Percentiles rank a stretch among this genome's conserved stretches.
Evolutionary conservation across 2,797 vertebrate species (phyloP).

Genomic region (Brotula barbata): DNA sequence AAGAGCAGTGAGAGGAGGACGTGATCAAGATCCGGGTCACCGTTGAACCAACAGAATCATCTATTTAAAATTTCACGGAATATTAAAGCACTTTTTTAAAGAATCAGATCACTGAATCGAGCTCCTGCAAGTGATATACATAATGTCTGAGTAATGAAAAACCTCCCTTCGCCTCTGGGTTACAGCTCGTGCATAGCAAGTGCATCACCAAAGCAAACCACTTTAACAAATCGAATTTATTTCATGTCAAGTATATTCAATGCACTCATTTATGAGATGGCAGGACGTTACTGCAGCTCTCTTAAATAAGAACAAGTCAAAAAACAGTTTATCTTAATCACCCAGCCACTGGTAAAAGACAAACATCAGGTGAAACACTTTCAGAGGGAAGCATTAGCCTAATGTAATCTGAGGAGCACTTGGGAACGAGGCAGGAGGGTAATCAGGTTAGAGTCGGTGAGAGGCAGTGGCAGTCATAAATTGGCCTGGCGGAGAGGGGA

Average conservation of each 20-base stretch:
- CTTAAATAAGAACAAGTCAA: constrained; percentile 51
- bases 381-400: constrained; percentile 68
- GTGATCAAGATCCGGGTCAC: background rate
- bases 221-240: constrained; percentile 61
- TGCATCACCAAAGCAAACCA: constrained; percentile 49
- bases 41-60: background rate
- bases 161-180: constrained; percentile 4
- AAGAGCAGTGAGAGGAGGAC: background rate
- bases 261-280: constrained; percentile 37
- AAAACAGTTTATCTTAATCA: constrained; percentile 64
- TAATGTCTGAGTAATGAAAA: constrained; percentile 30
- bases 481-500: constrained; percentile 53
- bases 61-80: background rate
- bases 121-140: background rate
- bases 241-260: constrained; percentile 45
- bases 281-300: constrained; percentile 27
- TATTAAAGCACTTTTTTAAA: no score
- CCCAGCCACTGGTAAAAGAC: constrained; percentile 58
- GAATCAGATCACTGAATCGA: no score
- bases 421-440: constrained; percentile 51
- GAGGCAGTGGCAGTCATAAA: constrained; percentile 59
- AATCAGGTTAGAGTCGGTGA: constrained; percentile 71
- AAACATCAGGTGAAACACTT: constrained; percentile 60
- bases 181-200: constrained; percentile 3
- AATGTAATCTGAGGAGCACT: constrained; percentile 72